Conservation (phyloP, 2,888 invertebrate genomes). For the Limenitis camilla region DNA sequence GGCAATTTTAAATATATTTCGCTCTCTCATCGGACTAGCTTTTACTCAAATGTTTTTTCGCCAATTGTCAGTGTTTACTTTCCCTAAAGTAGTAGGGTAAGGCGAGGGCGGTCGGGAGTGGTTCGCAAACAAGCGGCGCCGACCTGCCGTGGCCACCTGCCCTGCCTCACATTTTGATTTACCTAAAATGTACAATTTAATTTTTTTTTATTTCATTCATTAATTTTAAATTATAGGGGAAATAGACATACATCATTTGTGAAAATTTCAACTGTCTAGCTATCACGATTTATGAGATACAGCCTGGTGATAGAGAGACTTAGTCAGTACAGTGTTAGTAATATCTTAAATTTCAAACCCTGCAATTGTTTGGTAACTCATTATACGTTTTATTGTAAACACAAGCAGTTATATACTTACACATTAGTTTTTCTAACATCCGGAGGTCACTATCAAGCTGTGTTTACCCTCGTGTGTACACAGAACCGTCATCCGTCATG, state of each 20-base stretch:
- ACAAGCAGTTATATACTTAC: too few relatives aligned
- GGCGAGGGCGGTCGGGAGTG: conserved; percentile 47
- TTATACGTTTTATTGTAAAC: too few relatives aligned
- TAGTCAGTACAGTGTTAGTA: too few relatives aligned
- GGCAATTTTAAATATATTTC: too few relatives aligned
- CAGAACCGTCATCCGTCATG: not conserved
- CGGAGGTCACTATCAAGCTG: not conserved
- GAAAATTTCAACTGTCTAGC: too few relatives aligned
- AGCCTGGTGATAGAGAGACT: too few relatives aligned
- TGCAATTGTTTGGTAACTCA: too few relatives aligned
- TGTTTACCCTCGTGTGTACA: not conserved
- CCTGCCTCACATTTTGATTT: conserved; percentile 18
- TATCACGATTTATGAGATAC: too few relatives aligned
- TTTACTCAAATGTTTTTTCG: conserved; percentile 14
- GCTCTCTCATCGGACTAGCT: not conserved
- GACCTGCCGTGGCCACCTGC: conserved; percentile 49
- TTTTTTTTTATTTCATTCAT: too few relatives aligned
- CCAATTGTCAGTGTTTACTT: conserved; percentile 35
- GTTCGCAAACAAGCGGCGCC: conserved; percentile 61
- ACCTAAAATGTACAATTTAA: not conserved
- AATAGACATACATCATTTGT: too few relatives aligned
- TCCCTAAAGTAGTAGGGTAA: conserved; percentile 45
- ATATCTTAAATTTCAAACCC: too few relatives aligned
- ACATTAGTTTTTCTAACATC: not conserved
- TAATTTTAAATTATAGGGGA: too few relatives aligned